These are phyloP conservation scores for Penelope pileata DNA, from an alignment of 2,113 vertebrate genomes.

Conservation along the genomic window DNA sequence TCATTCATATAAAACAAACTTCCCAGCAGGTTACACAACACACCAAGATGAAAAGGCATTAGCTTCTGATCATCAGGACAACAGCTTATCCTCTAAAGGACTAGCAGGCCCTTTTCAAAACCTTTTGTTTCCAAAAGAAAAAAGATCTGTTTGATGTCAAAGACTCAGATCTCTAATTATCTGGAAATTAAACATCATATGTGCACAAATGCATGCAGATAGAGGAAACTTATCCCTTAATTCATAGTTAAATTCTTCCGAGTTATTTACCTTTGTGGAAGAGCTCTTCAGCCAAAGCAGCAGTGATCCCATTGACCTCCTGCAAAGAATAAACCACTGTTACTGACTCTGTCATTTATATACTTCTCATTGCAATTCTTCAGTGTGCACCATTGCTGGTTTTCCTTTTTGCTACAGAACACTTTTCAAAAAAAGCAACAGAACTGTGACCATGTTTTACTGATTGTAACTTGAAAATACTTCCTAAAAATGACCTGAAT, in stretches of 20 bases:
- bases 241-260: neutral
- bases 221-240: neutral
- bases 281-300: conserved; percentile 91
- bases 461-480: neutral
- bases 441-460: neutral
- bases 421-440: neutral
- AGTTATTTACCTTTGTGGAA: conserved; percentile 90
- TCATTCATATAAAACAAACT: neutral
- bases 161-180: neutral
- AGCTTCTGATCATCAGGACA: neutral
- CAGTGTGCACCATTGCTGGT: neutral
- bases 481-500: neutral
- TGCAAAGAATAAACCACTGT: conserved; percentile 60
- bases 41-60: neutral
- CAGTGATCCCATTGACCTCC: conserved; percentile 95
- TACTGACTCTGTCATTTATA: neutral
- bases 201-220: neutral
- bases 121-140: neutral
- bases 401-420: neutral
- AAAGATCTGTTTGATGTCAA: neutral
- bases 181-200: neutral
- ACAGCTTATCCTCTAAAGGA: neutral
- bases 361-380: neutral
- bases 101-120: neutral
- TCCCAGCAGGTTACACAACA: neutral